Conservation (phyloP, 2,888 invertebrate genomes). For the Marasmarcha lunaedactyla region DNA sequence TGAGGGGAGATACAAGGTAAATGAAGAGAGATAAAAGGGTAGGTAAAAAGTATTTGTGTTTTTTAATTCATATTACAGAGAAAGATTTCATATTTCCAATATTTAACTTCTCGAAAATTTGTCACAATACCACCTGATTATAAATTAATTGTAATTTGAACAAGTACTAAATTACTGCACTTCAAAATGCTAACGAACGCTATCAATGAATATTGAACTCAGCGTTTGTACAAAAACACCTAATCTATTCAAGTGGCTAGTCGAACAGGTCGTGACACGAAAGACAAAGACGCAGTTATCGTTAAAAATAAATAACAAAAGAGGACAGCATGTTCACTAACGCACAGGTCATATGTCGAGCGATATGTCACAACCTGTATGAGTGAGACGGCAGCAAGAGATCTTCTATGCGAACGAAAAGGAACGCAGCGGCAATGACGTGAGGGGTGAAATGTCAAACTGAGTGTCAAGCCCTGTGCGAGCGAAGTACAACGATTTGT, state of each 20-base stretch:
- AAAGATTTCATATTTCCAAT: too few relatives aligned
- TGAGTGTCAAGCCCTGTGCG: slow-evolving; percentile 61
- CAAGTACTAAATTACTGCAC: slow-evolving; percentile 29
- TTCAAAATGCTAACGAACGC: slow-evolving; percentile 55
- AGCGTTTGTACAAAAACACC: slow-evolving; percentile 58
- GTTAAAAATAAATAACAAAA: slow-evolving; percentile 32
- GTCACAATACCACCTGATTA: too few relatives aligned
- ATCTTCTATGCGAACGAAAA: slow-evolving; percentile 27
- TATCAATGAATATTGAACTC: slow-evolving; percentile 67
- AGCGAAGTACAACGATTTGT: slow-evolving; percentile 29
- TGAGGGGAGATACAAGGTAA: too few relatives aligned
- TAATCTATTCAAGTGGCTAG: slow-evolving; percentile 69
- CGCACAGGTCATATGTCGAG: slow-evolving; percentile 60
- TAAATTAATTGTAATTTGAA: too few relatives aligned
- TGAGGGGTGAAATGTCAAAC: slow-evolving; percentile 65
- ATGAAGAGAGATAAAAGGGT: too few relatives aligned
- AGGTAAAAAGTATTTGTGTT: too few relatives aligned
- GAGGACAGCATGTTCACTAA: slow-evolving; percentile 37
- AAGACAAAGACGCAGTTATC: slow-evolving; percentile 39
- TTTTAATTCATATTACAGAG: too few relatives aligned
- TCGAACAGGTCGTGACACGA: slow-evolving; percentile 56
- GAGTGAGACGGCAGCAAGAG: slow-evolving; percentile 39
- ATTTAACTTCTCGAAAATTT: too few relatives aligned
- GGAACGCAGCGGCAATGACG: slow-evolving; percentile 57
- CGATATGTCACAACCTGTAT: slow-evolving; percentile 69